A percentile compares a stretch with the other conserved stretches of the same genome.
Conservation (phyloP, 2,113 vertebrate genomes). For the Triplophysa dalaica region DNA sequence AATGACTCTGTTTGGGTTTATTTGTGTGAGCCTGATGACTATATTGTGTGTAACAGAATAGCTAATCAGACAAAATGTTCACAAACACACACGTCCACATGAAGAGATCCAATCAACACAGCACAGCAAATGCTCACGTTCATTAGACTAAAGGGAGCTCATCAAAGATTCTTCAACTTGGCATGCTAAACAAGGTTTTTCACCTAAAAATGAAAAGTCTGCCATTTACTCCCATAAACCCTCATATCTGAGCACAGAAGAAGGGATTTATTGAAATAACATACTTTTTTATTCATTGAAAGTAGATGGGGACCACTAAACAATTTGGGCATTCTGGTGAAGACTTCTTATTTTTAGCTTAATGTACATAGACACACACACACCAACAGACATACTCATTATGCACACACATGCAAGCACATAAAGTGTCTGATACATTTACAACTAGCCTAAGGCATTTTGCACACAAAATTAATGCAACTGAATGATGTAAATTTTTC, state of each 20-base stretch:
- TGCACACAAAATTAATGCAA: constrained; percentile 2
- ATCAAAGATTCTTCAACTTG: constrained; percentile 1
- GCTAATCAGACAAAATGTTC: constrained; percentile 20
- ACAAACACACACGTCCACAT: neutral
- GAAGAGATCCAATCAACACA: constrained; percentile 19
- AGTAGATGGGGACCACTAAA: no score
- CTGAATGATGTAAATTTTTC: neutral
- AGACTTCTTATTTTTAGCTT: no score
- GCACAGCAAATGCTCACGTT: neutral
- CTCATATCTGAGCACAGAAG: no score
- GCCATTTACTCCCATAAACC: no score
- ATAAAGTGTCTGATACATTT: neutral
- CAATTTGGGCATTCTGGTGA: no score
- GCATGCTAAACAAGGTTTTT: neutral
- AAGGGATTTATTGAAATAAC: no score
- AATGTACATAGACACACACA: neutral
- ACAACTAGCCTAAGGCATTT: constrained; percentile 9
- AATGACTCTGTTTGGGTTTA: constrained; percentile 31
- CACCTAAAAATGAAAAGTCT: no score
- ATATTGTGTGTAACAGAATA: constrained; percentile 44
- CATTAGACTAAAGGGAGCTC: neutral
- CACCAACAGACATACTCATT: neutral
- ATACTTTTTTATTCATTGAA: no score
- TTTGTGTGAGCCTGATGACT: constrained; percentile 14
- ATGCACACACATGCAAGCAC: neutral